Evolutionary conservation across 1,140 invertebrate genomes (phyloP), one percentile per base, ranked within the genome.

Genomic region (Batillaria attramentaria): DNA sequence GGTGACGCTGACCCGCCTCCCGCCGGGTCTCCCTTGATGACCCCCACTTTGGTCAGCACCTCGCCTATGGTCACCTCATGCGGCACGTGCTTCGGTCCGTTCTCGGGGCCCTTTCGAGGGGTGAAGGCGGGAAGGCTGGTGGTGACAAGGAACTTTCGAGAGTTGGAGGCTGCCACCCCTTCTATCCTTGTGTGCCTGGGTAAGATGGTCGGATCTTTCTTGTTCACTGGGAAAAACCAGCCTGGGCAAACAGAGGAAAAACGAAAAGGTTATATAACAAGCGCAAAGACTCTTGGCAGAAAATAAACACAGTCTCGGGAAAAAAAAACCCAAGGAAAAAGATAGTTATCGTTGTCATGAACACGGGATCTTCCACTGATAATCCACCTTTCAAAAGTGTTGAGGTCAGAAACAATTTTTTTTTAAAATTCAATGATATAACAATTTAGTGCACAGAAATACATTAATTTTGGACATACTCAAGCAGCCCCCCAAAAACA

Each of bases 181-280:
- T 81, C 76, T 41, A 81, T 68, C 37, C 76, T 57, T 5, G 69
- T 73, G 72, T 81, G 80, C 28, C 76, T 57, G 54, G 73, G 73
- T 20, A 75, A 20, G 35, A 28, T 20, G 31, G 54, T 42, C 35
- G 73, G 73, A 13, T 65, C 73, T 33, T 46, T 31, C 33, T 65
- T 62, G 35, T 13, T 54, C 54, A 75, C 54, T 2, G 76, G 70
- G 37, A 42, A 77, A 73, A 81, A 81, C 80, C 80, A 81, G 2
- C 80, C 80, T 81, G 77, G 24, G n/a, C 28, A 39, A 4, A 68
- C 8, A 31, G 18, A 13, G 8, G 31, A 10, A 76, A 35, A 77
- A 24, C 33, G 41, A 68, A 37, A n/a, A n/a, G n/a, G n/a, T n/a
- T n/a, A n/a, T n/a, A n/a, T n/a, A n/a, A n/a, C n/a, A n/a, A n/a